Base-by-base conservation (phyloP, 2,113 vertebrate species). In the Erythrocercus mccallii region DNA sequence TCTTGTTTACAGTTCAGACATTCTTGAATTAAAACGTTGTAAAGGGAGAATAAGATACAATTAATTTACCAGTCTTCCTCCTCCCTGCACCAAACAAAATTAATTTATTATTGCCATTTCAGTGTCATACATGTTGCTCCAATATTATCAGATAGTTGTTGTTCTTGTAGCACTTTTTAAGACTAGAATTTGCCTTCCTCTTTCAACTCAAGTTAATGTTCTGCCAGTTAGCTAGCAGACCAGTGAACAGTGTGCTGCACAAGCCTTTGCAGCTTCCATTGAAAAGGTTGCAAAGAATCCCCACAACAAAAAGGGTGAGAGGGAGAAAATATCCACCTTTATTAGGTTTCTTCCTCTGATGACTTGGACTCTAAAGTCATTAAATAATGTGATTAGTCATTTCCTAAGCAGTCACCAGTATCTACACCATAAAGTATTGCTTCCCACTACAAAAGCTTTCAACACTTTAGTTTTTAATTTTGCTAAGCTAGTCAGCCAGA, bases 281-380 rank as follows among this genome's bases (percentile, higher is more conserved):
- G 16, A 35, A 60, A 74, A 35, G 5, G 8, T 5, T 70, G 18
- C 21, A 68, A 71, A 62, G 16, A 47, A 57, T 24, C 4, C 8
- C 40, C 31, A 22, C 3, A 3, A 53, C 37, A 5, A 8, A 27
- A 47, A 51, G 1, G 1, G 14, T 1, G 6, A 15, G 3, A 15
- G 11, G 19, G 4, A 16, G 12, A 58, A 68, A 50, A 11, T 11
- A 6, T 27, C 3, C 20, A 35, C 3, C 16, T 66, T 51, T 61
- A 38, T 28, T 40, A 33, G 18, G 24, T 50, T 88, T 81, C 31
- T 73, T 81, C 23, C 33, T 42, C 28, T 17, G 8, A 53, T 64
- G n/a, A 56, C 44, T 35, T 56, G 14, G 27, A 79, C 44, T 11
- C 10, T 28, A 10, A 74, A 82, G 53, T 56, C 40, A 92, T 45